Conservation (phyloP, 1,140 invertebrate genomes). For the Pseudachorutes palmiensis region DNA sequence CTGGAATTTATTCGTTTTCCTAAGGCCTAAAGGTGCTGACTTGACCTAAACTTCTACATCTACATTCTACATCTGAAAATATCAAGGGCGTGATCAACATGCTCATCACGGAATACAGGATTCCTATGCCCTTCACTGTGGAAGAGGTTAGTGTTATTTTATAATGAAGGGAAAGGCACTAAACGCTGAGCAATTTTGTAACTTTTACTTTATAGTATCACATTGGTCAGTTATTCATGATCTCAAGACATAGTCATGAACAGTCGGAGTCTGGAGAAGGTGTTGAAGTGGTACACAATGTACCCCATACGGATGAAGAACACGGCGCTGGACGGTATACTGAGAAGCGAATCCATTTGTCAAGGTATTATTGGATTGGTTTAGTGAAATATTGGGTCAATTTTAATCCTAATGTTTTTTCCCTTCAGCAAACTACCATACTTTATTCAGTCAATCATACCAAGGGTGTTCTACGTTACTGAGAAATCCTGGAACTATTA, state of each 20-base stretch:
- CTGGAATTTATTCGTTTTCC: no score
- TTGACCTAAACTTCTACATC: no score
- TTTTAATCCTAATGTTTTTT: conserved; percentile 21
- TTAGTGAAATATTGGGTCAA: neutral
- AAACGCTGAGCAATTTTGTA: conserved; percentile 14
- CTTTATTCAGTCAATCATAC: conserved; percentile 78
- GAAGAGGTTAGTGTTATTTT: conserved; percentile 73
- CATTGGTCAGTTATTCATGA: conserved; percentile 90
- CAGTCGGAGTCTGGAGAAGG: conserved; percentile 82
- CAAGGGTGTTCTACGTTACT: conserved; percentile 83
- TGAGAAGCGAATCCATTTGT: conserved; percentile 84
- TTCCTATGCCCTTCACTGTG: conserved; percentile 82
- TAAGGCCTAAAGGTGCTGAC: no score
- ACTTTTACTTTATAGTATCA: conserved; percentile 59
- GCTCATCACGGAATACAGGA: conserved; percentile 77
- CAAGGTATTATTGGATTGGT: conserved; percentile 56
- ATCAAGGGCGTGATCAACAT: no score
- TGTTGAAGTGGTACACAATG: conserved; percentile 82
- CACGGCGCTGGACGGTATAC: conserved; percentile 81
- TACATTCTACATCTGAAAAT: no score
- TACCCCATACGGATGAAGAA: conserved; percentile 63
- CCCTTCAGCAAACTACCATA: conserved; percentile 71
- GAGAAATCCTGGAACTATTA: conserved; percentile 95
- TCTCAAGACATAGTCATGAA: conserved; percentile 82
- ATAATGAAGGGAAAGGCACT: no score